phyloP scores from a whole-genome alignment of 2,113 vertebrate genomes.

The Myiozetetes cayanensis region DNA sequence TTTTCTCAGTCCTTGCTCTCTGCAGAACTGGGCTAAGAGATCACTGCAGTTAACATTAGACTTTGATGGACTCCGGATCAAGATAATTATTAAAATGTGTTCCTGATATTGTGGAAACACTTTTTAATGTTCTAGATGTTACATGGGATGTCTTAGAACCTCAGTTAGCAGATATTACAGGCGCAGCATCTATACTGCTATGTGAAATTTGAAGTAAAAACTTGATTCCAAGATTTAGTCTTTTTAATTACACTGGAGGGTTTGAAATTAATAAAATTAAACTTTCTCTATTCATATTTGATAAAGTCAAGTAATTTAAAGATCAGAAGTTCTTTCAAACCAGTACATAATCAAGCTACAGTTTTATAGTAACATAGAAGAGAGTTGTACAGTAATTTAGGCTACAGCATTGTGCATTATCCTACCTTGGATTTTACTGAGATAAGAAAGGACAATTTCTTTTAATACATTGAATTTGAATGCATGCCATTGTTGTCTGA shows the following conservation, averaged over 20 bases:
- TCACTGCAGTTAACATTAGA: background rate
- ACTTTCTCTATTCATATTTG: background rate
- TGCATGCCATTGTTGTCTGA: background rate
- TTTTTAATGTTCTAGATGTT: background rate
- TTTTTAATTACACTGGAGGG: background rate
- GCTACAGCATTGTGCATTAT: background rate
- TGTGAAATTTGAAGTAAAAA: background rate
- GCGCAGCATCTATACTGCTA: accelerated
- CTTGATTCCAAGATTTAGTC: background rate
- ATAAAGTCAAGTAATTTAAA: background rate
- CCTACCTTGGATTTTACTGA: background rate
- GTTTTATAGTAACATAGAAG: background rate
- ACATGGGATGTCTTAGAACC: background rate
- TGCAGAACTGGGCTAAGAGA: background rate
- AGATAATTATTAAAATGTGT: background rate
- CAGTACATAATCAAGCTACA: background rate
- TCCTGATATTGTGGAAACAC: background rate
- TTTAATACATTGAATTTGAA: background rate
- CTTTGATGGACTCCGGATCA: background rate
- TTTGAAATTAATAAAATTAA: background rate
- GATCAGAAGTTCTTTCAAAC: background rate
- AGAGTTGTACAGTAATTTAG: background rate
- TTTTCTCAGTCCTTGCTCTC: background rate
- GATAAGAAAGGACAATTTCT: background rate
- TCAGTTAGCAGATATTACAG: background rate